Conservation (phyloP, 2,797 vertebrate species). For the Scyliorhinus canicula region DNA sequence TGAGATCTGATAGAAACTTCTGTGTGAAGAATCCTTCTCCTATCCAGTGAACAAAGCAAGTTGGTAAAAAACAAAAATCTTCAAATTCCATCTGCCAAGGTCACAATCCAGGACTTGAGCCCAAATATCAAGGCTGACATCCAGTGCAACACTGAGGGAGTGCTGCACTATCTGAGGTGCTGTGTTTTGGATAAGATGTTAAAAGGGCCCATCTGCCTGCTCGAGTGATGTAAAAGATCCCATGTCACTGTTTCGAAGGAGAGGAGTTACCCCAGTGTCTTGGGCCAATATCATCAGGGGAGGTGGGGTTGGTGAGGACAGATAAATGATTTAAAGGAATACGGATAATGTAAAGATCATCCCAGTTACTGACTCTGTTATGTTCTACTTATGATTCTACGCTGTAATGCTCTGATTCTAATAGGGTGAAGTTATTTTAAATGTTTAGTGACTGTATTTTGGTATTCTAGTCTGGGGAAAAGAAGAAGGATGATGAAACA, state of each 20-base stretch:
- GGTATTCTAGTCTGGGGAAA: constrained; percentile 81
- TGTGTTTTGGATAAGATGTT: no score
- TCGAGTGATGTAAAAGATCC: no score
- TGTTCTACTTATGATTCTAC: neutral
- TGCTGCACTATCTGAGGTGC: no score
- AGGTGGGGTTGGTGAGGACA: no score
- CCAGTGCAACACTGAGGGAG: no score
- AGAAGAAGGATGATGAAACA: constrained; percentile 98
- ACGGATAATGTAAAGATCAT: neutral
- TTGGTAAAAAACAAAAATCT: neutral
- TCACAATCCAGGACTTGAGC: no score
- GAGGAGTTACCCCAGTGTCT: no score
- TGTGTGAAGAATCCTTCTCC: neutral
- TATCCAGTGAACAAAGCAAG: neutral
- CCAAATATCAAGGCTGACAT: no score
- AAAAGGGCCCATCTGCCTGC: no score
- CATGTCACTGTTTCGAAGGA: no score
- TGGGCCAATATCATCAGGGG: no score
- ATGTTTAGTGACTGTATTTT: neutral
- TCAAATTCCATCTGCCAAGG: neutral
- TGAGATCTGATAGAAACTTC: neutral
- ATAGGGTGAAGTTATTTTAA: neutral
- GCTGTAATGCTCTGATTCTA: neutral
- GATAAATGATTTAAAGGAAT: no score
- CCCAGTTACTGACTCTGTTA: neutral